Percentiles rank a stretch among this genome's conserved stretches.
These are phyloP conservation scores for Nymphalis polychloros DNA, from an alignment of 2,888 invertebrate genomes.

Conservation along the genomic window DNA sequence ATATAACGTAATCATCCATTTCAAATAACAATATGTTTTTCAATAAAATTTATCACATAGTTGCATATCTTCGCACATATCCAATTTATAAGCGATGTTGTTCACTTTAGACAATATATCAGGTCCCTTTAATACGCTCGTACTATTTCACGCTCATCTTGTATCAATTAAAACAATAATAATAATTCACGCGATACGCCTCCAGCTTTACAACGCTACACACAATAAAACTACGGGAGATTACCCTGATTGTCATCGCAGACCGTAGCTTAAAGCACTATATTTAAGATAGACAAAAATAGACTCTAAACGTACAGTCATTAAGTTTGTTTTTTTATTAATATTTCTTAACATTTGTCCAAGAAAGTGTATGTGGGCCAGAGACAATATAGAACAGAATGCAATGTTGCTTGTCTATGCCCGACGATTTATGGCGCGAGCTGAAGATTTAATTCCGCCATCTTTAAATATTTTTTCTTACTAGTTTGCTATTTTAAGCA, in stretches of 20 bases:
- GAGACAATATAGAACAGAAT: conserved; percentile 71
- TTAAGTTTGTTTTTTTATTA: conserved; percentile 16
- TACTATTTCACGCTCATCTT: conserved; percentile 42
- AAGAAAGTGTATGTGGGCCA: conserved; percentile 60
- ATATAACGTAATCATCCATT: background rate
- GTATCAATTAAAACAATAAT: conserved; percentile 50
- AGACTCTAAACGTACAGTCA: conserved; percentile 34
- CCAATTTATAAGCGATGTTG: background rate
- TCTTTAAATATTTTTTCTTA: conserved; percentile 48
- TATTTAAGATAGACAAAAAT: conserved; percentile 36
- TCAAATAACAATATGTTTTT: background rate
- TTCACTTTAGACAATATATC: conserved; percentile 24
- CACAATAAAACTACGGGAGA: conserved; percentile 63
- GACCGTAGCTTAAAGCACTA: conserved; percentile 47
- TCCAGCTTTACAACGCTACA: conserved; percentile 47
- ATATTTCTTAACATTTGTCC: conserved; percentile 30
- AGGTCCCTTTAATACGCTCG: conserved; percentile 22
- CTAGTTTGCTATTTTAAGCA: conserved; percentile 34
- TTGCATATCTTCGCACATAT: background rate
- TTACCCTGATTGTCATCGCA: conserved; percentile 62
- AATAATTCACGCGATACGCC: conserved; percentile 45
- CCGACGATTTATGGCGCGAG: conserved; percentile 65
- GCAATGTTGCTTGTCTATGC: conserved; percentile 74
- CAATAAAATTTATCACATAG: background rate
- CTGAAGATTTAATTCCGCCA: conserved; percentile 60